A percentile compares a stretch with the other conserved stretches of the same genome.
phyloP scores from a whole-genome alignment of 1,140 invertebrate genomes.

The Spodoptera frugiperda region DNA sequence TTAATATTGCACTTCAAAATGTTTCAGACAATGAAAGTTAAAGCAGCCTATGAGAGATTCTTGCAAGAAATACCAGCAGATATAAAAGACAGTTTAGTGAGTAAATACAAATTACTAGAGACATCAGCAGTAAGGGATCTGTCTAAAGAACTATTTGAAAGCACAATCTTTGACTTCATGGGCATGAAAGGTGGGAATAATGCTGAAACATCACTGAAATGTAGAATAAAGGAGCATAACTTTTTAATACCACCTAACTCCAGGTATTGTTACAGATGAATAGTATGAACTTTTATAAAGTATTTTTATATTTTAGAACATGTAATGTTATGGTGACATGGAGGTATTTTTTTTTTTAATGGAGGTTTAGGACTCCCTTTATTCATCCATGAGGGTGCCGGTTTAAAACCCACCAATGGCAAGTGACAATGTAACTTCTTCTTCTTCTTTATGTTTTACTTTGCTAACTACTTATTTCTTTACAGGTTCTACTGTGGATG shows the following conservation, averaged over 20 bases:
- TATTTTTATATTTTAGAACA: background rate
- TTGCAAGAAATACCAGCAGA: conserved; percentile 53
- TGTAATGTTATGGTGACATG: too few relatives aligned
- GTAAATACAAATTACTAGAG: conserved; percentile 58
- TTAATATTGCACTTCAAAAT: background rate
- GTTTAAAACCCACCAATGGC: too few relatives aligned
- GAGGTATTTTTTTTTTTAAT: too few relatives aligned
- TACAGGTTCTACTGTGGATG: conserved; percentile 77
- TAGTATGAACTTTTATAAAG: conserved; percentile 33
- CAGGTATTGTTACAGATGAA: conserved; percentile 63
- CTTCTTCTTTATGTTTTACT: background rate
- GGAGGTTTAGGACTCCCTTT: too few relatives aligned
- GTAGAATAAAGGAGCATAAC: conserved; percentile 65
- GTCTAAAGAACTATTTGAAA: conserved; percentile 69
- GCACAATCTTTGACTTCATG: conserved; percentile 62
- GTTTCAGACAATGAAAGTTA: conserved; percentile 64
- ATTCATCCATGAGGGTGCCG: too few relatives aligned
- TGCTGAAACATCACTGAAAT: conserved; percentile 64
- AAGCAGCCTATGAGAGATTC: conserved; percentile 61
- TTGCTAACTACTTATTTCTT: conserved; percentile 18
- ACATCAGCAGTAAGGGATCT: conserved; percentile 62
- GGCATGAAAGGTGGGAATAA: conserved; percentile 73
- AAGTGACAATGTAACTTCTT: too few relatives aligned
- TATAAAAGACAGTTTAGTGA: conserved; percentile 50
- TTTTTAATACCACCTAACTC: conserved; percentile 77